phyloP scores from a whole-genome alignment of 1,140 invertebrate species.

The Halictus rubicundus region DNA sequence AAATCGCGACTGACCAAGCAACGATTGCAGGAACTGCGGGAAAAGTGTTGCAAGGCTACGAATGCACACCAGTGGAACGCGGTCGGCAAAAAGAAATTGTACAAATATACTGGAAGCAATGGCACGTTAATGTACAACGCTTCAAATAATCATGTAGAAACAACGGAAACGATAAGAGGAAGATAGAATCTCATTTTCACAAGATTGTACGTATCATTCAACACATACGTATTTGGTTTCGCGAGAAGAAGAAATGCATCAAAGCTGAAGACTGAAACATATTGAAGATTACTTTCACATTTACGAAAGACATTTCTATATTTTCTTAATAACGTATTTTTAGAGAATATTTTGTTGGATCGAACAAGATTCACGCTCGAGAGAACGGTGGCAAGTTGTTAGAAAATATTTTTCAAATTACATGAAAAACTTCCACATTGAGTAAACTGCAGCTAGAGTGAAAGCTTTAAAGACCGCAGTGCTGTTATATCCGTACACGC shows the following conservation, averaged over 20 bases:
- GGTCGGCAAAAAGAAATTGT: not conserved
- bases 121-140: not conserved
- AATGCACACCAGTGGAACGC: slow-evolving; percentile 18
- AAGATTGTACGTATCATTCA: not conserved
- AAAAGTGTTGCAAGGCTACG: slow-evolving; percentile 56
- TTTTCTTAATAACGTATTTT: too few relatives aligned
- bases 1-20: slow-evolving; percentile 58
- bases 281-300: not conserved
- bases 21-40: slow-evolving; percentile 30
- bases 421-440: not conserved
- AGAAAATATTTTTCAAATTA: not conserved
- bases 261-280: not conserved
- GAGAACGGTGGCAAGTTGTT: not conserved
- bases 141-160: not conserved
- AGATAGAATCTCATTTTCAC: not conserved
- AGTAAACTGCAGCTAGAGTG: too few relatives aligned
- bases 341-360: too few relatives aligned
- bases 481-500: too few relatives aligned
- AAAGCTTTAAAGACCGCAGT: too few relatives aligned
- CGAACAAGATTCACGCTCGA: too few relatives aligned
- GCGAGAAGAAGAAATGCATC: not conserved
- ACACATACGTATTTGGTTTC: not conserved
- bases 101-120: not conserved
- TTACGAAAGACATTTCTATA: not conserved
- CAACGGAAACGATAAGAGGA: not conserved